Conservation (phyloP, 2,113 vertebrate species). For the Dicrurus megarhynchus region DNA sequence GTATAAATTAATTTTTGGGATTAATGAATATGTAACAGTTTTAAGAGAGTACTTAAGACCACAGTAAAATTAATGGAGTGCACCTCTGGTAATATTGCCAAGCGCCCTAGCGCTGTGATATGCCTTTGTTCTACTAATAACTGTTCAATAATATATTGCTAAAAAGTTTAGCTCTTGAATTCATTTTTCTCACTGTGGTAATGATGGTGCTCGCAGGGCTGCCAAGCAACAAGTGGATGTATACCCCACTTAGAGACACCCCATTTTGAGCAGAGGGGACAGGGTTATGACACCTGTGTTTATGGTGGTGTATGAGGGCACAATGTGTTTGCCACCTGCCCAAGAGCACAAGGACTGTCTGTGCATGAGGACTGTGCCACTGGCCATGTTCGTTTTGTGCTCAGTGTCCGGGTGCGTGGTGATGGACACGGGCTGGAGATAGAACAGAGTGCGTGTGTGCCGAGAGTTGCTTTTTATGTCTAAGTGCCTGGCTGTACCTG, state of each 20-base stretch:
- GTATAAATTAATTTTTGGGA: too few species aligned
- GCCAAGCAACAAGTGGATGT: not conserved
- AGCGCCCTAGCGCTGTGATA: too few species aligned
- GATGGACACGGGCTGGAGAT: fast-evolving
- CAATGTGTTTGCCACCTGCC: fast-evolving
- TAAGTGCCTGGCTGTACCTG: fast-evolving
- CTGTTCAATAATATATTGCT: too few species aligned
- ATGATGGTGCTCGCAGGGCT: not conserved
- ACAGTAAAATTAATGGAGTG: too few species aligned
- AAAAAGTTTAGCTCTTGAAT: too few species aligned
- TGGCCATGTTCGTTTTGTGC: fast-evolving
- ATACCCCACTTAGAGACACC: not conserved
- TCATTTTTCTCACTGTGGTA: too few species aligned
- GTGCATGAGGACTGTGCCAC: not conserved
- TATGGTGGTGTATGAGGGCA: fast-evolving
- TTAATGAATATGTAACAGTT: too few species aligned
- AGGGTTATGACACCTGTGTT: not conserved
- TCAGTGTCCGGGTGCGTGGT: fast-evolving
- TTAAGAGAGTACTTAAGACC: too few species aligned
- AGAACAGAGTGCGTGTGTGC: fast-evolving
- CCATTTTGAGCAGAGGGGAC: fast-evolving
- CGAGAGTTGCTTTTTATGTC: too few species aligned
- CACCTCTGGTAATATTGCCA: too few species aligned
- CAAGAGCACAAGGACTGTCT: fast-evolving
- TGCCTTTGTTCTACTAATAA: too few species aligned